phyloP scores from a whole-genome alignment of 2,888 invertebrate genomes.

The Drosophila prostipennis region DNA sequence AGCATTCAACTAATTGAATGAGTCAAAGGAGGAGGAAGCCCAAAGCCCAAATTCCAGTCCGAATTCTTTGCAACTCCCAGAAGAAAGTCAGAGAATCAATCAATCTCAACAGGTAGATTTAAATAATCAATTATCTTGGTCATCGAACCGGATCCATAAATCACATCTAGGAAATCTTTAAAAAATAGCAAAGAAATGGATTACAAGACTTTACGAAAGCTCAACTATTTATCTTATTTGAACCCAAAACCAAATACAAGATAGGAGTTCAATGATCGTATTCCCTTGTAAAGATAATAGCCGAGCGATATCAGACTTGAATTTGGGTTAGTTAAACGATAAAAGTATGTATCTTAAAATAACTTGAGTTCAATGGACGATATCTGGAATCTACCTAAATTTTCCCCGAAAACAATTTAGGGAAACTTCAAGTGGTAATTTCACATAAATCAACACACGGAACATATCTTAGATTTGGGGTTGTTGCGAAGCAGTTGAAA shows the following conservation, averaged over 20 bases:
- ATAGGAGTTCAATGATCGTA: background rate
- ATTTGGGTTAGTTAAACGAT: slow-evolving; percentile 2
- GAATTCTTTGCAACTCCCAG: background rate
- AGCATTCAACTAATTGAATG: slow-evolving; percentile 12
- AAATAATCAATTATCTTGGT: background rate
- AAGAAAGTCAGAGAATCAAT: background rate
- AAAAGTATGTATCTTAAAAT: background rate
- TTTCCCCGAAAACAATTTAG: background rate
- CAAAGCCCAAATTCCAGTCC: background rate
- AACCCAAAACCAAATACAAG: no score
- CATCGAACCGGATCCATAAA: background rate
- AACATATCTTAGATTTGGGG: background rate
- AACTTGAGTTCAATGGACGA: background rate
- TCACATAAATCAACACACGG: slow-evolving; percentile 14
- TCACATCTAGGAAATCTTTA: background rate
- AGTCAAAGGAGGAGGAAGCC: slow-evolving; percentile 7
- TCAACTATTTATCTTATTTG: background rate
- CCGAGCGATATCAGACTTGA: background rate
- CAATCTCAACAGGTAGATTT: background rate
- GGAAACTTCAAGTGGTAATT: background rate
- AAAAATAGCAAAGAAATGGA: background rate
- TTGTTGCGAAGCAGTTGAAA: slow-evolving; percentile 1
- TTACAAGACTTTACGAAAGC: background rate
- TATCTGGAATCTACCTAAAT: background rate
- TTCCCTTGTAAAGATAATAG: background rate